These are phyloP conservation scores for Galendromus occidentalis DNA, from an alignment of 1,140 invertebrate genomes.

Conservation along the genomic window DNA sequence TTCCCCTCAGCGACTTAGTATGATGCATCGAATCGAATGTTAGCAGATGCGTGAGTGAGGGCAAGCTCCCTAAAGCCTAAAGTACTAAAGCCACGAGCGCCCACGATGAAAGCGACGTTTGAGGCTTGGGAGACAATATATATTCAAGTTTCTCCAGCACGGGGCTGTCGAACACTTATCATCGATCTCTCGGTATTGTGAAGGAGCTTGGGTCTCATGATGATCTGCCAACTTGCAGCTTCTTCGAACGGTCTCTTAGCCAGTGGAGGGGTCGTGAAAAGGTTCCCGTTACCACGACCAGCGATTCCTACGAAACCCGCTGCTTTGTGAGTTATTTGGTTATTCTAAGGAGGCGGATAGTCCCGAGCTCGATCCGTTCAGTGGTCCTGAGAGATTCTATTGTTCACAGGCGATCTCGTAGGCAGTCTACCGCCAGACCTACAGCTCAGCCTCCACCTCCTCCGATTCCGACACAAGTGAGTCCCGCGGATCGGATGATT, in stretches of 20 bases:
- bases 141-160: not conserved
- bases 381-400: not conserved
- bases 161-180: not conserved
- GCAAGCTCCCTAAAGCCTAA: too few relatives aligned
- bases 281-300: not conserved
- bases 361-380: not conserved
- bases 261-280: not conserved
- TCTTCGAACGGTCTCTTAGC: conserved; percentile 3
- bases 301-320: not conserved
- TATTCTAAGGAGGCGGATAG: too few relatives aligned
- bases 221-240: not conserved
- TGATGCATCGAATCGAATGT: too few relatives aligned
- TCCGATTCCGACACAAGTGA: conserved; percentile 4
- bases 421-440: not conserved
- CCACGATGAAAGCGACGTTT: too few relatives aligned
- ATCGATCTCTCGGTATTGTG: not conserved
- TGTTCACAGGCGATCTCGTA: not conserved
- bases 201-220: not conserved
- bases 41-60: too few relatives aligned
- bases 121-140: too few relatives aligned
- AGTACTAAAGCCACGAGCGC: too few relatives aligned
- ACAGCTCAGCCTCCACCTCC: not conserved
- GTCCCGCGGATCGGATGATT: too few relatives aligned
- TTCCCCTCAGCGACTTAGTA: too few relatives aligned
- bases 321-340: not conserved